Conservation (phyloP, 1,140 invertebrate species). For the Pogonomyrmex barbatus region DNA sequence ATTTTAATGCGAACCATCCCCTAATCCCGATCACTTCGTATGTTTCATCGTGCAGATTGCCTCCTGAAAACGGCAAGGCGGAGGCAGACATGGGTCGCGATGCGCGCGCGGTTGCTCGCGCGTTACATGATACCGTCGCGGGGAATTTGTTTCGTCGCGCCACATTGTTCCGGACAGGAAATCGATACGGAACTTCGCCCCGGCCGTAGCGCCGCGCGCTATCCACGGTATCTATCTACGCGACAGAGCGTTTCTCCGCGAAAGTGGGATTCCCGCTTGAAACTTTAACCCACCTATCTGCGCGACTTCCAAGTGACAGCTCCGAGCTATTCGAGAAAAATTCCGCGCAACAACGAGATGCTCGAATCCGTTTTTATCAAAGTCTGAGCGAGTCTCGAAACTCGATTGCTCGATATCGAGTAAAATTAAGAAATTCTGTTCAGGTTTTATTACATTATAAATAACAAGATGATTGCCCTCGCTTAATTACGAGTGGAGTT, state of each 20-base stretch:
- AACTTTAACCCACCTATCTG: conserved; percentile 44
- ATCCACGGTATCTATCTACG: conserved; percentile 44
- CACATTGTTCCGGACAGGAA: conserved; percentile 78
- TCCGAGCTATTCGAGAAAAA: background rate
- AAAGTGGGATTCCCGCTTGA: conserved; percentile 30
- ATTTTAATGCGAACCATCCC: conserved; percentile 24
- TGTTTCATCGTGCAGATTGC: background rate
- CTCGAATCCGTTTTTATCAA: background rate
- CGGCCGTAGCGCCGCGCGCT: conserved; percentile 29
- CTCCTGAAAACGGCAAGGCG: conserved; percentile 31
- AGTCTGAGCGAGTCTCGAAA: background rate
- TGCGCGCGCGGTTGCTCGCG: conserved; percentile 43
- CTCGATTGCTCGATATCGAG: background rate
- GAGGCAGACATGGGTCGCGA: conserved; percentile 7
- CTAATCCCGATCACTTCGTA: background rate
- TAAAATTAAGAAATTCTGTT: background rate
- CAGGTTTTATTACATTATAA: background rate
- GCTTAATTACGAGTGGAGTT: background rate
- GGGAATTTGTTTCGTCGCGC: conserved; percentile 70
- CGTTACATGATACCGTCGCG: conserved; percentile 57
- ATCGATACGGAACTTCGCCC: conserved; percentile 74
- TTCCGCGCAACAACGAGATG: background rate
- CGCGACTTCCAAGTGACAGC: conserved; percentile 25
- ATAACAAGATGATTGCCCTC: background rate
- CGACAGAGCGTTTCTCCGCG: conserved; percentile 37